Conservation (phyloP, 2,797 vertebrate genomes). For the Glyptemys insculpta region DNA sequence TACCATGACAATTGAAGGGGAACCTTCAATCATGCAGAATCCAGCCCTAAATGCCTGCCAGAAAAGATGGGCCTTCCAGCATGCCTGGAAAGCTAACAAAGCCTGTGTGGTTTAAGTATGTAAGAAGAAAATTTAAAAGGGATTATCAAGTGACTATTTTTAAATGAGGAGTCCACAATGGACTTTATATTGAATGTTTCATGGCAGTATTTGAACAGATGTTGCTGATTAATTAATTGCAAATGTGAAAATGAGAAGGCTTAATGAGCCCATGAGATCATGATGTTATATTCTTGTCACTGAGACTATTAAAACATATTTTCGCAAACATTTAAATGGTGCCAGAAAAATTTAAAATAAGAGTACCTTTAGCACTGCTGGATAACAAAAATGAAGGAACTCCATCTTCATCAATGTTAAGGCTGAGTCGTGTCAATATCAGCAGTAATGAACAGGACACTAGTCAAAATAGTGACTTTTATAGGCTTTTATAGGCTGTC, state of each 20-base stretch:
- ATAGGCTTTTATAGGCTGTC: not conserved
- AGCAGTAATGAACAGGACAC: not conserved
- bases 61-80: not conserved
- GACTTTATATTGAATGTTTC: not conserved
- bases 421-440: not conserved
- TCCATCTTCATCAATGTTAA: not conserved
- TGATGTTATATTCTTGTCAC: not conserved
- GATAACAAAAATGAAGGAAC: not conserved
- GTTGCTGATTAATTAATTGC: not conserved
- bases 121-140: not conserved
- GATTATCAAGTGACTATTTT: not conserved
- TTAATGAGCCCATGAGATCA: not conserved
- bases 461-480: not conserved
- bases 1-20: not conserved
- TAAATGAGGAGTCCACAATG: not conserved
- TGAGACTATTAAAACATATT: not conserved
- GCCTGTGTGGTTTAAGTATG: not conserved
- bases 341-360: not conserved
- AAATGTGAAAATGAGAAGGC: not conserved
- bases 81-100: not conserved
- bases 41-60: not conserved
- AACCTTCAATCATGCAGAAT: not conserved
- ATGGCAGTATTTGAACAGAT: not conserved
- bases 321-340: not conserved
- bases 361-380: not conserved